Conservation (phyloP, 2,888 invertebrate genomes). For the Tenthredo livida region DNA sequence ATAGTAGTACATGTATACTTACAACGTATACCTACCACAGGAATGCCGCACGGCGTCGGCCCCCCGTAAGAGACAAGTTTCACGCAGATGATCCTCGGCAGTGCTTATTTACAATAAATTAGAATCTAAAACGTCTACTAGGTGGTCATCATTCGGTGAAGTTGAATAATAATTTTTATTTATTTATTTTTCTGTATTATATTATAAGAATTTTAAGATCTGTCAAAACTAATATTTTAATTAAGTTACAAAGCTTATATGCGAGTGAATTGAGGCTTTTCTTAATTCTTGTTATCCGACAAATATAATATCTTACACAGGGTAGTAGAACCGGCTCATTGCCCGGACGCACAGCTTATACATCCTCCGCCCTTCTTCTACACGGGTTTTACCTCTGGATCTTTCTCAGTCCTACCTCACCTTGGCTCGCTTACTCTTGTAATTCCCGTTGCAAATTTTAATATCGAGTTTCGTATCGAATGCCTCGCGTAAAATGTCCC, state of each 20-base stretch:
- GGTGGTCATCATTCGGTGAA: not conserved
- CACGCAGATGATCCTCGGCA: conserved; percentile 16
- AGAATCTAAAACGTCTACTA: conserved; percentile 3
- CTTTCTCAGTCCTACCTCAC: not conserved
- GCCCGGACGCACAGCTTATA: conserved; percentile 49
- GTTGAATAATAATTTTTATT: not conserved
- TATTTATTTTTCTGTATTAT: not conserved
- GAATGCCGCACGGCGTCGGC: conserved; percentile 42
- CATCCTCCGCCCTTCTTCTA: conserved; percentile 26
- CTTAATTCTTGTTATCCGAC: conserved; percentile 38
- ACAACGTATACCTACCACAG: conserved; percentile 44
- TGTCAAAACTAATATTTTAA: conserved; percentile 39
- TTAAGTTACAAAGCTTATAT: conserved; percentile 31
- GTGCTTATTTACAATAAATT: conserved; percentile 34
- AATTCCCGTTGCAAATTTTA: conserved; percentile 73
- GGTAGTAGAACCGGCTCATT: conserved; percentile 28
- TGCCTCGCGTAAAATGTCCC: conserved; percentile 66
- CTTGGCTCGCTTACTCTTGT: conserved; percentile 61
- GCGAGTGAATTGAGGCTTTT: not conserved
- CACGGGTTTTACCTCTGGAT: conserved; percentile 1
- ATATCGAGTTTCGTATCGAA: conserved; percentile 77
- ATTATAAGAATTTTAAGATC: not conserved
- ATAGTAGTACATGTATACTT: conserved; percentile 62
- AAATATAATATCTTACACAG: not conserved
- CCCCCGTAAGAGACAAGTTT: conserved; percentile 25